Evolutionary conservation across 92 coral and sea anemone species (phyloP).

Genomic region (Micromussa lordhowensis): DNA sequence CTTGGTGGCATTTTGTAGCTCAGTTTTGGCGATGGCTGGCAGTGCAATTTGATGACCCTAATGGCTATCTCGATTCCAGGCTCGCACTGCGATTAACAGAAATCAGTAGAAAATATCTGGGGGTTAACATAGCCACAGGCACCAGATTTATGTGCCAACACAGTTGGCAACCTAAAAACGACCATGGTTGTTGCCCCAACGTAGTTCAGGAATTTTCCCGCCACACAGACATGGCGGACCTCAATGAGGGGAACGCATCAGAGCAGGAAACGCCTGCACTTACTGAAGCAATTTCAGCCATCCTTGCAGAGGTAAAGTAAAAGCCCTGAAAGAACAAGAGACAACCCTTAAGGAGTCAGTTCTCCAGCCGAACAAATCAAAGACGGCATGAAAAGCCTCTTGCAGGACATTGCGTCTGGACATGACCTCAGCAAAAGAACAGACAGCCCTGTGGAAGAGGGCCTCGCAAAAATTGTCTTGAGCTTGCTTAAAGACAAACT

Average conservation of each 20-base stretch:
- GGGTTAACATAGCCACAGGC: too few relatives aligned
- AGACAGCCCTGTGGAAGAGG: constrained; percentile 44
- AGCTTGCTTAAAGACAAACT: too few relatives aligned
- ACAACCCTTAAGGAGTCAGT: not conserved
- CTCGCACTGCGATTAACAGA: too few relatives aligned
- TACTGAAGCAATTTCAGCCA: too few relatives aligned
- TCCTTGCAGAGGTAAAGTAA: constrained; percentile 14
- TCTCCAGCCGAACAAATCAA: not conserved
- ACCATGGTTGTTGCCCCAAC: not conserved
- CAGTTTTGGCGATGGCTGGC: too few relatives aligned
- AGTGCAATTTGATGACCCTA: too few relatives aligned
- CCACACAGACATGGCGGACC: constrained; percentile 36
- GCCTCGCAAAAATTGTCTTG: too few relatives aligned
- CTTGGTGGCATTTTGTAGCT: too few relatives aligned
- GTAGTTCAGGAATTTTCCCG: not conserved
- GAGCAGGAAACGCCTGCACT: constrained; percentile 3
- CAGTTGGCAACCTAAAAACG: constrained; percentile 35
- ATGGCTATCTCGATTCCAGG: too few relatives aligned
- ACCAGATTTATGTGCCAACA: constrained; percentile 32
- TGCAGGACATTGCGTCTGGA: constrained; percentile 52
- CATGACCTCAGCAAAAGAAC: constrained; percentile 53
- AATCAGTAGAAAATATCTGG: too few relatives aligned
- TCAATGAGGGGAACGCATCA: not conserved
- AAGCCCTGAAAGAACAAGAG: too few relatives aligned
- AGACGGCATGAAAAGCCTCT: constrained; percentile 1